A percentile compares a stretch with the other conserved stretches of the same genome.
Conservation (phyloP, 2,113 vertebrate genomes). For the Tretioscincus oriximinensis region DNA sequence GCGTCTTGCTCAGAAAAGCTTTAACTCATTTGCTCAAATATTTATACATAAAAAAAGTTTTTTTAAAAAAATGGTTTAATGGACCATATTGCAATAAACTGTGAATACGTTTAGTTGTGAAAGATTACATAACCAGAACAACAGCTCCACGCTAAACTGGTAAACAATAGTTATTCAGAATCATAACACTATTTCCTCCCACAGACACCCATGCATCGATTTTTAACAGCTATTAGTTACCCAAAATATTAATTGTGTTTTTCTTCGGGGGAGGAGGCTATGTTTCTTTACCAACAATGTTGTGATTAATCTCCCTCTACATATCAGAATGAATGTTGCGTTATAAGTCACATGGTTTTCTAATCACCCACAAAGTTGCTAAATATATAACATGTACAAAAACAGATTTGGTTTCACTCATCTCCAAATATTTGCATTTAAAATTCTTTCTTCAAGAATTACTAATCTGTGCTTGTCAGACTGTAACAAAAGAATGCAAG, state of each 20-base stretch:
- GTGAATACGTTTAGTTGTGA: not conserved
- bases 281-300: conserved; percentile 15
- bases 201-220: not conserved
- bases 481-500: conserved; percentile 57
- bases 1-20: conserved; percentile 59
- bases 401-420: conserved; percentile 41
- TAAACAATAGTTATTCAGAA: too few relatives aligned
- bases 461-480: conserved; percentile 60
- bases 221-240: not conserved
- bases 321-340: conserved; percentile 28
- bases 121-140: too few relatives aligned
- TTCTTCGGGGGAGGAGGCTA: too few relatives aligned
- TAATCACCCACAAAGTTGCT: not conserved
- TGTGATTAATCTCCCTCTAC: conserved; percentile 13
- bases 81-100: conserved; percentile 60
- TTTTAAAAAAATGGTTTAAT: conserved; percentile 57
- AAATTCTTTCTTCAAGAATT: conserved; percentile 58
- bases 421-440: conserved; percentile 67
- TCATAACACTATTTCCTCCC: not conserved
- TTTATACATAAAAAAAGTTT: conserved; percentile 52
- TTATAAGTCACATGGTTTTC: conserved; percentile 18
- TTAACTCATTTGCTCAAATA: conserved; percentile 52
- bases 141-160: too few relatives aligned
- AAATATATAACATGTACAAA: conserved; percentile 17
- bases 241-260: conserved; percentile 10